Conservation (phyloP, 2,888 invertebrate genomes). For the Athetis lepigone region DNA sequence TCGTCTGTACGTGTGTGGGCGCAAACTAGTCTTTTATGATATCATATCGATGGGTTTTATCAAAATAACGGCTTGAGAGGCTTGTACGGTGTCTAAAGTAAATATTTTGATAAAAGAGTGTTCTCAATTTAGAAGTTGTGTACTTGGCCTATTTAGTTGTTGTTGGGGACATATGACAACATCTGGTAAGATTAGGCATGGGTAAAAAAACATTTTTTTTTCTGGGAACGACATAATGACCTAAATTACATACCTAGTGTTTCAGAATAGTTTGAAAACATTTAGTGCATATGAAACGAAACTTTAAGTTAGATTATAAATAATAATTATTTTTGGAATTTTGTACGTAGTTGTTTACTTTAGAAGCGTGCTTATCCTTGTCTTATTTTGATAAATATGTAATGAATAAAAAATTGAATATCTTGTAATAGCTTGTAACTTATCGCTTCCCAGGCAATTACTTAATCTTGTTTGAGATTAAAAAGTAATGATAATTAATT, state of each 20-base stretch:
- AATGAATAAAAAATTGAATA: too few species aligned
- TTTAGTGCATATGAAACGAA: not conserved
- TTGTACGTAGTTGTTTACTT: too few species aligned
- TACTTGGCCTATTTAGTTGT: conserved; percentile 45
- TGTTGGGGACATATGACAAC: conserved; percentile 24
- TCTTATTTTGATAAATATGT: too few species aligned
- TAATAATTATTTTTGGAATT: too few species aligned
- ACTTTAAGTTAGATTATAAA: too few species aligned
- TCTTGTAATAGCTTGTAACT: too few species aligned
- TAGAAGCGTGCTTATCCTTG: too few species aligned
- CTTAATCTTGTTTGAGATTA: too few species aligned
- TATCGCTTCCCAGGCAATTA: too few species aligned
- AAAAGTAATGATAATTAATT: too few species aligned
- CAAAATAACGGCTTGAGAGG: conserved; percentile 54
- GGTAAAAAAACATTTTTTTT: conserved; percentile 20
- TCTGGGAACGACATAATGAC: conserved; percentile 9
- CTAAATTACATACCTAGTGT: not conserved
- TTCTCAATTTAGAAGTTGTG: conserved; percentile 19
- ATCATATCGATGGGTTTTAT: conserved; percentile 50
- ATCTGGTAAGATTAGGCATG: conserved; percentile 43
- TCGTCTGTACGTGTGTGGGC: conserved; percentile 68
- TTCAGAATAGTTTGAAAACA: not conserved
- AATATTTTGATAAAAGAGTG: conserved; percentile 45
- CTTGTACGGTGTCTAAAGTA: conserved; percentile 31
- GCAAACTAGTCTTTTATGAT: conserved; percentile 56